phyloP scores from a whole-genome alignment of 2,113 vertebrate species.

The Edolisoma coerulescens region DNA sequence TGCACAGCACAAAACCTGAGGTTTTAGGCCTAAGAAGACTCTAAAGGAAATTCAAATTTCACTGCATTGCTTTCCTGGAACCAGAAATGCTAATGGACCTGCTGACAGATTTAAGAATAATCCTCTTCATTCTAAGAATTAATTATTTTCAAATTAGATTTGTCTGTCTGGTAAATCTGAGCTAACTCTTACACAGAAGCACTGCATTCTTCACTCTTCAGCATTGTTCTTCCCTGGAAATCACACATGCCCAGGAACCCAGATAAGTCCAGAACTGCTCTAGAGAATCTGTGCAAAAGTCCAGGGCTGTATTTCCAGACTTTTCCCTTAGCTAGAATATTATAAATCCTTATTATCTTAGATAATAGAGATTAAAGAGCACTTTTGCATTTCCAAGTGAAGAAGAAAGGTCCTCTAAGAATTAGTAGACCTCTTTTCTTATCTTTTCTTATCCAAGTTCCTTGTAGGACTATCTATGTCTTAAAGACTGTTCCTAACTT shows the following conservation, averaged over 20 bases:
- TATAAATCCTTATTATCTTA: neutral
- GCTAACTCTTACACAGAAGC: neutral
- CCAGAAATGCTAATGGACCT: neutral
- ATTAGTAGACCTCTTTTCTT: neutral
- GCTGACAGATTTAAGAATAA: neutral
- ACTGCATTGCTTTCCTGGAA: neutral
- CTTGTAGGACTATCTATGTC: neutral
- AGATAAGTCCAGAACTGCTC: neutral
- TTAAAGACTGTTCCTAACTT: neutral
- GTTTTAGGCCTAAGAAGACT: neutral
- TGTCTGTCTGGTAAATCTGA: neutral
- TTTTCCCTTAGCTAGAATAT: neutral
- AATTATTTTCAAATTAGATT: neutral
- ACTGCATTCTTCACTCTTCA: neutral
- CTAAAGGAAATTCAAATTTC: neutral
- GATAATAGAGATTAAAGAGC: neutral
- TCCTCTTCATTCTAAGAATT: neutral
- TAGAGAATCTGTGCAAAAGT: neutral
- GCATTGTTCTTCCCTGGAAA: neutral
- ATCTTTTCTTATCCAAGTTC: neutral
- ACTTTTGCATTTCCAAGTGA: neutral
- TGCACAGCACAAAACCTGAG: neutral
- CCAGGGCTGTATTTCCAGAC: neutral
- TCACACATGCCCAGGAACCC: neutral
- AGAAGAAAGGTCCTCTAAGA: neutral